Conservation (phyloP, 2,888 invertebrate species). For the Hololepta plana region DNA sequence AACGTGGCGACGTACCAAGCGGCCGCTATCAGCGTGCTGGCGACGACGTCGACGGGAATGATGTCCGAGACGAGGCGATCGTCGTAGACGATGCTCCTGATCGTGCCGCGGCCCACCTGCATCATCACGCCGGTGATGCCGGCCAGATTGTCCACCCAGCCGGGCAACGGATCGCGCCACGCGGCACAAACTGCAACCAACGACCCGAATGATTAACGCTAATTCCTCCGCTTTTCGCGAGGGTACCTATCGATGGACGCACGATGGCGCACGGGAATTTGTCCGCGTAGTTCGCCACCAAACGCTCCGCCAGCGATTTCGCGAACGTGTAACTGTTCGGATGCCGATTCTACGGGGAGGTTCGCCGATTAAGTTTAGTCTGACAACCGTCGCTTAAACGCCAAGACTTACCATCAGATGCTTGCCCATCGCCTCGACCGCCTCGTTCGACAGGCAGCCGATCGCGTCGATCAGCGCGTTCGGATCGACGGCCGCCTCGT, state of each 20-base stretch:
- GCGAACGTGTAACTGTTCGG: conserved; percentile 95
- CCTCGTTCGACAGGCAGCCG: conserved; percentile 40
- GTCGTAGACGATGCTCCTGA: conserved; percentile 63
- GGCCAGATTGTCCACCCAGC: conserved; percentile 87
- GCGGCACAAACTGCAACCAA: conserved; percentile 43
- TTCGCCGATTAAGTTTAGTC: too few relatives aligned
- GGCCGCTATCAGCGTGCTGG: conserved; percentile 71
- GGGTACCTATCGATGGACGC: conserved; percentile 72
- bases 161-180: conserved; percentile 60
- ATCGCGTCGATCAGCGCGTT: conserved; percentile 41
- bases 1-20: conserved; percentile 47
- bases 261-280: conserved; percentile 76
- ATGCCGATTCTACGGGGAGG: too few relatives aligned
- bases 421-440: conserved; percentile 35
- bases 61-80: conserved; percentile 62
- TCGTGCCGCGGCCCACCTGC: conserved; percentile 67
- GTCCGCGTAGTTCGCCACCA: conserved; percentile 51
- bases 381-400: too few relatives aligned
- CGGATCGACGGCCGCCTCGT: conserved; percentile 49
- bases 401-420: conserved; percentile 36
- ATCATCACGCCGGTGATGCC: conserved; percentile 71
- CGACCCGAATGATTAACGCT: conserved; percentile 7
- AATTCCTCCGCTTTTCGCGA: neutral
- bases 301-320: conserved; percentile 81
- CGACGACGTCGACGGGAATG: conserved; percentile 83